Percentiles rank a stretch among this genome's conserved stretches.
phyloP scores from a whole-genome alignment of 1,140 invertebrate genomes.

The Idris sp. region DNA sequence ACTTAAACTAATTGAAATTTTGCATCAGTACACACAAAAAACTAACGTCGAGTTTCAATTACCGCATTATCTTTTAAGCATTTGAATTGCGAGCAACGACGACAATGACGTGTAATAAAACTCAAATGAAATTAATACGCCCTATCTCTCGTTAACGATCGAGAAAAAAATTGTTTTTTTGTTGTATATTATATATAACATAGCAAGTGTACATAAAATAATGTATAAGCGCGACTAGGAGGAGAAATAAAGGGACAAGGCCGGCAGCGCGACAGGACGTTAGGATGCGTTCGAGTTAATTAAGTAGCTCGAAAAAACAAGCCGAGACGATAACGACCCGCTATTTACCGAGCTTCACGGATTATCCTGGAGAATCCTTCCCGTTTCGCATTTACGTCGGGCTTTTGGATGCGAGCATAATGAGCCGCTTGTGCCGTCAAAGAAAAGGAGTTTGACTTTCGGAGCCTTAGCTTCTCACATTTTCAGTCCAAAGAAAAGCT shows the following conservation, averaged over 20 bases:
- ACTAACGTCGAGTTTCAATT: slow-evolving; percentile 18
- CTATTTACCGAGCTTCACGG: slow-evolving; percentile 41
- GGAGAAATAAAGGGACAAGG: slow-evolving; percentile 18
- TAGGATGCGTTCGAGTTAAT: slow-evolving; percentile 39
- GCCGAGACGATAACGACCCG: slow-evolving; percentile 41
- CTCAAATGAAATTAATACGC: slow-evolving; percentile 41
- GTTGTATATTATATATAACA: no score
- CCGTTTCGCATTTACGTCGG: slow-evolving; percentile 15
- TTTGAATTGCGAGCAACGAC: slow-evolving; percentile 28
- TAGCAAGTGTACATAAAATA: slow-evolving; percentile 31
- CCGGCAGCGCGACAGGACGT: slow-evolving; percentile 20
- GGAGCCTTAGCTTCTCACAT: not conserved
- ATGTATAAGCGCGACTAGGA: slow-evolving; percentile 13
- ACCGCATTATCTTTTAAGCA: slow-evolving; percentile 6
- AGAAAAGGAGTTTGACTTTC: slow-evolving; percentile 17
- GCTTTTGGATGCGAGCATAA: slow-evolving; percentile 28
- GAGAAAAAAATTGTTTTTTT: no score
- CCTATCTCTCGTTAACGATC: slow-evolving; percentile 46
- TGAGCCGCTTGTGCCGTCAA: slow-evolving; percentile 18
- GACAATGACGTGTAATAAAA: slow-evolving; percentile 52
- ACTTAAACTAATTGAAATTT: slow-evolving; percentile 37
- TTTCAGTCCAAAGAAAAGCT: slow-evolving; percentile 3
- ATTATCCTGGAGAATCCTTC: slow-evolving; percentile 38
- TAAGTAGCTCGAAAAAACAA: slow-evolving; percentile 49
- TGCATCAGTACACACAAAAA: slow-evolving; percentile 11